A percentile compares a stretch with the other conserved stretches of the same genome.
These are phyloP conservation scores for Stenodema calcarata DNA, from an alignment of 2,888 invertebrate genomes.

Conservation along the genomic window DNA sequence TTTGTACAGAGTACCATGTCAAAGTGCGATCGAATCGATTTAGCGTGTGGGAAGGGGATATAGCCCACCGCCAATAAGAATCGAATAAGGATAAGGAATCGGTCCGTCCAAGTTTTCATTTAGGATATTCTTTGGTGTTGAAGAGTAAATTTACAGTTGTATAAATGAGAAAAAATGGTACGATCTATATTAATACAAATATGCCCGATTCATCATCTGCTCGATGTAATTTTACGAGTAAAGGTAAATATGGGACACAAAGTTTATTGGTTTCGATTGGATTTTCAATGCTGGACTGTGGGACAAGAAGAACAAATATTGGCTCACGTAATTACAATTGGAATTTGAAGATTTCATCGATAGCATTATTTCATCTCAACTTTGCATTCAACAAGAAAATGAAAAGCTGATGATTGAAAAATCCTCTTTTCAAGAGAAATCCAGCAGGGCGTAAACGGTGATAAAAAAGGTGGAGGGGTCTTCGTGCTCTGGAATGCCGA, in stretches of 20 bases:
- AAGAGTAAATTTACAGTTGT: no score
- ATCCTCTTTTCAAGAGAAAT: not conserved
- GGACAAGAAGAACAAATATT: not conserved
- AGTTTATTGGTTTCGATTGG: no score
- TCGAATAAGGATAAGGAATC: no score
- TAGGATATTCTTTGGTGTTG: no score
- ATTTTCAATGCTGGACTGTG: no score
- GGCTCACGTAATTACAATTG: not conserved
- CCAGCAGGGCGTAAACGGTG: slow-evolving; percentile 33
- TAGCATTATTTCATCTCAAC: slow-evolving; percentile 27
- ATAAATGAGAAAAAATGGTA: no score
- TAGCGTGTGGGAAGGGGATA: not conserved
- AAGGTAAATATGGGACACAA: no score
- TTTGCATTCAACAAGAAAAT: slow-evolving; percentile 4
- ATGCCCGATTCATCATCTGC: no score
- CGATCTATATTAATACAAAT: no score
- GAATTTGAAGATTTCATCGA: not conserved
- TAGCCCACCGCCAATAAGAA: not conserved
- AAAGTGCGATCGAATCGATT: not conserved
- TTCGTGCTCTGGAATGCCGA: not conserved
- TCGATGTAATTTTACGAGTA: no score
- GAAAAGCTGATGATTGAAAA: slow-evolving; percentile 34
- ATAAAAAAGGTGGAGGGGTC: slow-evolving; percentile 12
- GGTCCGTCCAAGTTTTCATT: no score
- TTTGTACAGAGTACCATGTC: not conserved